Percentiles rank a stretch among this genome's conserved stretches.
These are phyloP conservation scores for Eupithecia subfuscata DNA, from an alignment of 2,888 invertebrate species.

Conservation along the genomic window DNA sequence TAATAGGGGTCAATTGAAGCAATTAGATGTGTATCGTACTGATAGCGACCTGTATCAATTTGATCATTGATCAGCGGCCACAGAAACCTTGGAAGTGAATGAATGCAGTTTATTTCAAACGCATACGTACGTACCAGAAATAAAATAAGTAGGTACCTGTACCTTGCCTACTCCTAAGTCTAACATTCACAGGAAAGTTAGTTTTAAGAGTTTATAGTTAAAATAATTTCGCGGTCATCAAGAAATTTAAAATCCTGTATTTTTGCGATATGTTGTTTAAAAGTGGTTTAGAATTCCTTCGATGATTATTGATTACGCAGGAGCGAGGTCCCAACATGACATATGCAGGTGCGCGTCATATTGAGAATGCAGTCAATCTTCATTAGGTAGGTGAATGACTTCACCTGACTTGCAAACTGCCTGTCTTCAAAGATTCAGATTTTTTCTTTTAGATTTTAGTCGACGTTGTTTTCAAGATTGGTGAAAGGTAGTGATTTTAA, in stretches of 20 bases:
- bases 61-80: slow-evolving; percentile 31
- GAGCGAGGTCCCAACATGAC: not conserved
- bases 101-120: slow-evolving; percentile 1
- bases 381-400: slow-evolving; percentile 33
- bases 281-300: not conserved
- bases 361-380: slow-evolving; percentile 37
- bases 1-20: slow-evolving; percentile 51
- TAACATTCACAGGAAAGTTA: not conserved
- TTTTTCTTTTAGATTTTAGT: not conserved
- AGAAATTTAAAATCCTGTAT: not conserved
- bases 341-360: slow-evolving; percentile 18
- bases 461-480: not conserved
- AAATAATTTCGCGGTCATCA: not conserved
- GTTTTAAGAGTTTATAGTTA: not conserved
- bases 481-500: slow-evolving; percentile 6
- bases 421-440: slow-evolving; percentile 13
- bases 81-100: slow-evolving; percentile 31
- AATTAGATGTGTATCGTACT: slow-evolving; percentile 31
- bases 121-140: not conserved
- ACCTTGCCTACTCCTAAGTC: not conserved
- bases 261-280: not conserved
- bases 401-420: slow-evolving; percentile 32
- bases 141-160: not conserved
- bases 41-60: slow-evolving; percentile 18
- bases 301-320: not conserved